Base-by-base conservation (phyloP, 2,113 vertebrate species). In the Sialia sialis region DNA sequence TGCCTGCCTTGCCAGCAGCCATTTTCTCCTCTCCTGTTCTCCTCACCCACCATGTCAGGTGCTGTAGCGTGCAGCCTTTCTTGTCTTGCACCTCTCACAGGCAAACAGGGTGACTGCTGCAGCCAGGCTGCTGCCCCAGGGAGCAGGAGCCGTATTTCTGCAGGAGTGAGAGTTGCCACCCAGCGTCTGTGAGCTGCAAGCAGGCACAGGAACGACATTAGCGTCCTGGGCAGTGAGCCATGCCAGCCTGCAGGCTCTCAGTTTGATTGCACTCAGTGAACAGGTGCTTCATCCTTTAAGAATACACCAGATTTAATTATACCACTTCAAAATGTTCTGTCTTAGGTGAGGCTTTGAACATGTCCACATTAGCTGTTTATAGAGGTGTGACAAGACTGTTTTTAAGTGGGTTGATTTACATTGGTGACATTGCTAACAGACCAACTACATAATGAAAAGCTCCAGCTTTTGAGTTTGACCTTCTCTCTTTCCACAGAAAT, bases 1-100 rank as follows among this genome's bases (percentile, higher is more conserved):
- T 89, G 76, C 89, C 60, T 86, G 34, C 83, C 68, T 82, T 84
- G 85, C 84, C 73, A 56, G 64, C 34, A 67, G 87, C 80, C 58
- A 36, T 88, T 88, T 52, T 55, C 79, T 93, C 82, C 84, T 94
- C 52, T 60, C 75, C 34, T 4, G 2, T 16, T n/a, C 48, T 54
- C 72, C 44, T 48, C 39, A 51, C 46, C 27, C 34, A 56, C 58
- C 27, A 6, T 44, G 30, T 64, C 32, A 39, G 74, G 16, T 74
- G 25, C 60, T 67, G 55, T 20, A 9, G 29, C 0, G 0, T 17
- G 34, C 58, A 59, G 58, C 59, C 55, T 34, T 66, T 64, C 68
- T 15, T 4, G 0, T 64, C 46, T 43, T 21, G 46, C 60, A 54
- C 38, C 17, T 38, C n/a, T 58, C 81, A 4, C 25, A 17, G 81